These are phyloP conservation scores for Carduelis carduelis DNA, from an alignment of 2,797 vertebrate species.

Conservation along the genomic window DNA sequence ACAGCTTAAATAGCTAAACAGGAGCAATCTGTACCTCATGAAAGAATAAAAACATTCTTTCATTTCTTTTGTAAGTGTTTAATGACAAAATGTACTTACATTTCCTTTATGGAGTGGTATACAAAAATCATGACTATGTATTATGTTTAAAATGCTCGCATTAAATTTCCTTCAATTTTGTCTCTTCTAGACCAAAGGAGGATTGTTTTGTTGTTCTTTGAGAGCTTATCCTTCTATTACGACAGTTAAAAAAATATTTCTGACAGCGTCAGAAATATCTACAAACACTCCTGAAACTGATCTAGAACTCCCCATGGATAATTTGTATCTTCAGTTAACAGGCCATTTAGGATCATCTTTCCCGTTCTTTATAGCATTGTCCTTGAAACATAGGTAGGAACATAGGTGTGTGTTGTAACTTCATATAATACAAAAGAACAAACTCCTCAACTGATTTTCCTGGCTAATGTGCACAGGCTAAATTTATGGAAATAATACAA, in stretches of 20 bases:
- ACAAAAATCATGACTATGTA: rapidly evolving
- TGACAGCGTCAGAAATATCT: background rate
- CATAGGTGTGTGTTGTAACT: background rate
- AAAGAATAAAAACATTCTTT: background rate
- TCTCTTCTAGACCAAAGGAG: background rate
- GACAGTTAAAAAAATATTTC: background rate
- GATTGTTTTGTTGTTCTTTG: background rate
- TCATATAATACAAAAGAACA: no score
- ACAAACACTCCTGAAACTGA: background rate
- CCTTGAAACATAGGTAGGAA: background rate
- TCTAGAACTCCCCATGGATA: background rate
- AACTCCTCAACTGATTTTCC: background rate
- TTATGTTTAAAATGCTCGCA: background rate
- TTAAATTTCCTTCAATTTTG: background rate
- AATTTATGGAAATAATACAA: background rate
- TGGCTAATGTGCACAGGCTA: background rate
- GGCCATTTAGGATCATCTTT: background rate
- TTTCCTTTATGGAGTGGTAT: background rate
- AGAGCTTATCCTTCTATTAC: background rate
- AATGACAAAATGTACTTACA: background rate
- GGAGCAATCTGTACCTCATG: background rate
- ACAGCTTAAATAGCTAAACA: background rate
- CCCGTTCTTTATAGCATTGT: background rate
- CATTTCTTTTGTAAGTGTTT: background rate
- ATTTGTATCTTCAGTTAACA: background rate